Evolutionary conservation across 2,888 invertebrate genomes (phyloP).

Genomic region (Crepidodera aurea): DNA sequence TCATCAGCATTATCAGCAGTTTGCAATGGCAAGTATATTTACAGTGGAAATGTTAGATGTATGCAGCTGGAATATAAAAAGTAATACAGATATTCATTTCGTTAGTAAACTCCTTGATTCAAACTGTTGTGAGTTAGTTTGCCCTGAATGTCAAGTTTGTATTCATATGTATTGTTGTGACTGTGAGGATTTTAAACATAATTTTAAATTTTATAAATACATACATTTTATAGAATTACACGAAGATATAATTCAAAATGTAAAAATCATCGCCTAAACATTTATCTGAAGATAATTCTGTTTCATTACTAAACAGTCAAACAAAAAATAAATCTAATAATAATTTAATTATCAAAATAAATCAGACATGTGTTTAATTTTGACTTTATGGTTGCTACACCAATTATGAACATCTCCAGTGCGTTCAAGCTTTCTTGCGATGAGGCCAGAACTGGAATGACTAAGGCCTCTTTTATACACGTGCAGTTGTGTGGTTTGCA

Average conservation of each 20-base stretch:
- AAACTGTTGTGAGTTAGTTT: conserved; percentile 6
- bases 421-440: too few relatives aligned
- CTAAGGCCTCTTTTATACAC: too few relatives aligned
- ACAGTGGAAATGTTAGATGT: background rate
- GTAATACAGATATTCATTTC: background rate
- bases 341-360: too few relatives aligned
- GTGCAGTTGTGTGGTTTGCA: too few relatives aligned
- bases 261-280: background rate
- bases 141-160: conserved; percentile 2
- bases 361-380: too few relatives aligned
- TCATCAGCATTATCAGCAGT: background rate
- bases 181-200: conserved; percentile 5
- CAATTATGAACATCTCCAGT: too few relatives aligned
- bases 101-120: background rate
- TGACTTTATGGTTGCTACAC: too few relatives aligned
- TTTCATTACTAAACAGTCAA: too few relatives aligned
- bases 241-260: background rate
- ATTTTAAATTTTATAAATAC: conserved; percentile 2
- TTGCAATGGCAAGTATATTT: conserved; percentile 2
- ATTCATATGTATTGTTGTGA: background rate
- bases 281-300: background rate
- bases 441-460: too few relatives aligned
- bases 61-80: background rate
- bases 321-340: too few relatives aligned
- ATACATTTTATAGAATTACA: conserved; percentile 5